These are phyloP conservation scores for Thalassaphorura encarpata DNA, from an alignment of 1,140 invertebrate species.

Conservation along the genomic window DNA sequence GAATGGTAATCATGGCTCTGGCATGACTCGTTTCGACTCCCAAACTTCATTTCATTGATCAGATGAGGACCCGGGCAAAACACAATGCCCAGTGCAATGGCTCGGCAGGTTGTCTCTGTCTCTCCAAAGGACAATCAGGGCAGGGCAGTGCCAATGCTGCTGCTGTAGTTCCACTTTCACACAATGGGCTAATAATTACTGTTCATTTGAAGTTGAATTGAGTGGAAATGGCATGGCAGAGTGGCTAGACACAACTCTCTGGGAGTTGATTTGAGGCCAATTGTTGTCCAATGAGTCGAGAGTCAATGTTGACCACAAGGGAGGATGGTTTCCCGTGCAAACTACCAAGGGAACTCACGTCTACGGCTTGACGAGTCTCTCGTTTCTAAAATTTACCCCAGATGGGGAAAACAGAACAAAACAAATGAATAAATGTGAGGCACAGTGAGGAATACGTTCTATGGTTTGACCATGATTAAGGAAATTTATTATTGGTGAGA, in stretches of 20 bases:
- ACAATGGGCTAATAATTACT: no score
- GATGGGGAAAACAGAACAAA: neutral
- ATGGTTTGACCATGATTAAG: neutral
- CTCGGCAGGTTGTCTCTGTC: no score
- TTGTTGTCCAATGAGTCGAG: constrained; percentile 32
- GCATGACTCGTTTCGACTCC: no score
- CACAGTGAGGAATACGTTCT: neutral
- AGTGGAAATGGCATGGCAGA: neutral
- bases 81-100: no score
- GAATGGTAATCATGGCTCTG: no score
- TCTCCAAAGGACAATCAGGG: no score
- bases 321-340: constrained; percentile 30
- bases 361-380: constrained; percentile 8
- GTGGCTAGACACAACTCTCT: constrained; percentile 30
- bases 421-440: neutral
- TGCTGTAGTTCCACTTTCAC: no score
- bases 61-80: no score
- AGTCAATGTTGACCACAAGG: constrained; percentile 33
- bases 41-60: no score
- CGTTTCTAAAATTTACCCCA: neutral
- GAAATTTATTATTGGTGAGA: neutral
- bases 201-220: no score
- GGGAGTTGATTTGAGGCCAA: constrained; percentile 32
- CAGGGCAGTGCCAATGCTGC: no score
- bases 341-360: constrained; percentile 24